Evolutionary conservation across 2,888 invertebrate genomes (phyloP), one percentile per base, ranked within the genome.

Genomic region (Spicauda simplicius): DNA sequence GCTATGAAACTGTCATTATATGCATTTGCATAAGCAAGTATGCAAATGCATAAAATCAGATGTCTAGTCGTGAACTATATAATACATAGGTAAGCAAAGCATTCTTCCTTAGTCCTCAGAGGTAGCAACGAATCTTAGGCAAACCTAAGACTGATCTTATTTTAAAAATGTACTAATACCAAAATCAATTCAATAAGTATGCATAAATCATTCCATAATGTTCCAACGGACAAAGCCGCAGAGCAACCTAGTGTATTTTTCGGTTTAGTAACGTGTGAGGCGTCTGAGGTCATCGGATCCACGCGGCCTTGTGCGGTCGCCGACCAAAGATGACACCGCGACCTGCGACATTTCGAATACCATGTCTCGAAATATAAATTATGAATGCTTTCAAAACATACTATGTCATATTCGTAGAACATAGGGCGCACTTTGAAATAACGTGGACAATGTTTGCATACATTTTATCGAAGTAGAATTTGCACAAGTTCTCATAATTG

Each of bases 231-330:
- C 5, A 11, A 45, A 45, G 5, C 7, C n/a, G 45, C n/a, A 14
- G n/a, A 5, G 5, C 5, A 45, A 5, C 1, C 45, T n/a, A n/a
- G 50, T 8, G 10, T n/a, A 50, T 10, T 18, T 59, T 37, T 54
- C 30, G 8, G 11, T 65, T 45, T 59, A 57, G 20, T 53, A 41
- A 58, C 53, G 74, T 75, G 78, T 75, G 71, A 71, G 64, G 70
- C 72, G 66, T 77, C 80, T 87, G 88, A 92, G 92, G 92, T 93
- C 91, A 88, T 92, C 88, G 88, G 76, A 83, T 86, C 86, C 81
- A 74, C 74, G 81, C 88, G 92, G 90, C 92, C 92, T 92, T 92
- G 92, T 84, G 80, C 87, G 91, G 92, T 90, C 92, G 87, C 88
- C 88, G 91, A 86, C 88, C 90, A 88, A 81, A 79, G 77, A 75